Evolutionary conservation across 2,113 vertebrate species (phyloP).

Genomic region (Tupaia chinensis): DNA sequence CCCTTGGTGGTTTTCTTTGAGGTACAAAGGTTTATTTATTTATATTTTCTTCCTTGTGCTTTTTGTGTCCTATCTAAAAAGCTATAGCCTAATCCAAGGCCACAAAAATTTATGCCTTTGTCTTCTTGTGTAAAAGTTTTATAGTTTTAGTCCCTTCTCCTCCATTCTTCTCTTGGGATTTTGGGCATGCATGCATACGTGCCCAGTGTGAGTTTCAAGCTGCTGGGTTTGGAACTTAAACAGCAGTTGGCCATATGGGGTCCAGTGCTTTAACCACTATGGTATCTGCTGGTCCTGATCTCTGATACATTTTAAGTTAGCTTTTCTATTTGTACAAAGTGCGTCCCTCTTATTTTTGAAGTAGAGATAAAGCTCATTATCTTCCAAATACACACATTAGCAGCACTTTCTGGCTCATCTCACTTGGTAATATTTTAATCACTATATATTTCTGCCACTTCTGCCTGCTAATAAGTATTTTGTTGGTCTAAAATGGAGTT

Average conservation of each 20-base stretch:
- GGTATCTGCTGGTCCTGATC: not conserved
- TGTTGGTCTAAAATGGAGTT: conserved; percentile 45
- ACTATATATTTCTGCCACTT: conserved; percentile 57
- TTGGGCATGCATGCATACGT: no score
- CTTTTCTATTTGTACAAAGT: conserved; percentile 28
- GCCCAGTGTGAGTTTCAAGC: no score
- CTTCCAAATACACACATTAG: not conserved
- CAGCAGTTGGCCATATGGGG: no score
- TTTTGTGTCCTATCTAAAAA: conserved; percentile 44
- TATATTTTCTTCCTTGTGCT: not conserved
- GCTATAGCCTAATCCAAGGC: conserved; percentile 10
- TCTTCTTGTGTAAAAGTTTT: conserved; percentile 4
- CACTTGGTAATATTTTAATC: conserved; percentile 66
- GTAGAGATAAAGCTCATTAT: conserved; percentile 47
- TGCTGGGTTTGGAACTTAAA: no score
- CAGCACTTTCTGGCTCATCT: conserved; percentile 7
- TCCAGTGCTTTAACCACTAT: no score
- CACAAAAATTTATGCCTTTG: conserved; percentile 22
- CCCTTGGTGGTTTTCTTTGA: conserved; percentile 35
- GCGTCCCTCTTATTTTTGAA: conserved; percentile 22
- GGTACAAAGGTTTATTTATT: not conserved
- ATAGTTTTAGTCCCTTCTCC: conserved; percentile 10
- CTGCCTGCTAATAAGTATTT: conserved; percentile 53
- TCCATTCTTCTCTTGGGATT: no score
- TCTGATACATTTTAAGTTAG: conserved; percentile 40